Evolutionary conservation across 2,888 invertebrate genomes (phyloP).

Genomic region (Pyrocoelia pectoralis): DNA sequence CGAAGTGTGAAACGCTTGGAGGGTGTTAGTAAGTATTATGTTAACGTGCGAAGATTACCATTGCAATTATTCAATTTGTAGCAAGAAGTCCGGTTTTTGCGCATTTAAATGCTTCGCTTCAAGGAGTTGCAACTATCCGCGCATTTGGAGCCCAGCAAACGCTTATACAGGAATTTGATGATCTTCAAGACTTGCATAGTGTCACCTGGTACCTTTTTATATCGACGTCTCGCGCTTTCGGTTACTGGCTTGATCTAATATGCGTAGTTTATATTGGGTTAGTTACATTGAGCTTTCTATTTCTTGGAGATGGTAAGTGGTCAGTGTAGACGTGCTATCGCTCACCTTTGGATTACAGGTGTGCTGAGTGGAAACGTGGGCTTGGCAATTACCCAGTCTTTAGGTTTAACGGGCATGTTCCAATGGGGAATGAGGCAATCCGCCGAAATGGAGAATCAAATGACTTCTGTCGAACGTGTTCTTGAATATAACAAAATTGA

Average conservation of each 20-base stretch:
- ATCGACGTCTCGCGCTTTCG: constrained; percentile 90
- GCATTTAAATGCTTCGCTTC: constrained; percentile 68
- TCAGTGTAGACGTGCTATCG: neutral
- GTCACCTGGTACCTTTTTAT: constrained; percentile 93
- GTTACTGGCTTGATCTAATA: constrained; percentile 89
- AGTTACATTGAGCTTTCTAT: constrained; percentile 73
- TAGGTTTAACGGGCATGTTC: constrained; percentile 65
- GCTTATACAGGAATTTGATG: constrained; percentile 81
- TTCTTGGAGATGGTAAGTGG: constrained; percentile 48
- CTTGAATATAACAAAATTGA: constrained; percentile 52
- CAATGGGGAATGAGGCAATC: constrained; percentile 84
- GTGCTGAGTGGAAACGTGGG: constrained; percentile 56
- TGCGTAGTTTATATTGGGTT: constrained; percentile 86
- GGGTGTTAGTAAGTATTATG: constrained; percentile 79
- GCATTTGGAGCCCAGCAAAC: constrained; percentile 84
- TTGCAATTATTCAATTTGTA: constrained; percentile 66
- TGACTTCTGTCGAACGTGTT: constrained; percentile 90
- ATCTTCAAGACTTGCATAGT: constrained; percentile 85
- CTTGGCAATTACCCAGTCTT: constrained; percentile 56
- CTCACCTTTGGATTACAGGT: constrained; percentile 52
- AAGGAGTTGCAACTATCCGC: constrained; percentile 82
- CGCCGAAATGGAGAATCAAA: constrained; percentile 69
- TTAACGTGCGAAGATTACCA: neutral
- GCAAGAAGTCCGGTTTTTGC: constrained; percentile 95
- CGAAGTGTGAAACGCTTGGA: constrained; percentile 82